Conservation (phyloP, 2,797 vertebrate genomes). For the Peromyscus nudipes region DNA sequence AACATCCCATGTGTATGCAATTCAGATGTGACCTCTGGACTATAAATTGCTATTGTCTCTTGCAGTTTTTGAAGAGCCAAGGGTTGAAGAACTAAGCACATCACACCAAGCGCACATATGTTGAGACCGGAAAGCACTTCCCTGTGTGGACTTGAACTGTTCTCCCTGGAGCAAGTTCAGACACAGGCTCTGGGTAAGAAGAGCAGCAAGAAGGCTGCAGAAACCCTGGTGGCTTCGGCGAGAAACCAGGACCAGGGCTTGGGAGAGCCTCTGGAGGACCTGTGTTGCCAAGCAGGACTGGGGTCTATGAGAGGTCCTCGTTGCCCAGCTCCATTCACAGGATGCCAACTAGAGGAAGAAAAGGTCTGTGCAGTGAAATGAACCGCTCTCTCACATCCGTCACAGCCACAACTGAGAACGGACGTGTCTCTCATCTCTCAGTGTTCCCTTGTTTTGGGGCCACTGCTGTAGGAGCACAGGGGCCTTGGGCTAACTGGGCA, state of each 20-base stretch:
- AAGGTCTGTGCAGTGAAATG: background rate
- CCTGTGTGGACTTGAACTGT: background rate
- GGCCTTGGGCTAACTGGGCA: conserved; percentile 28
- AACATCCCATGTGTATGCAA: background rate
- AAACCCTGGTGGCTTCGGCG: conserved; percentile 45
- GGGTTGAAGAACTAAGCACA: background rate
- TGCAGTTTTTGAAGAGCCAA: conserved; percentile 52
- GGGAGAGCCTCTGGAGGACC: background rate
- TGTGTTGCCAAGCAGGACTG: background rate
- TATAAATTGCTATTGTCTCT: conserved; percentile 34
- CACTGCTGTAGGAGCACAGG: background rate
- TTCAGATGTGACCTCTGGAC: background rate
- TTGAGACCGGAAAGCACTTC: conserved; percentile 35
- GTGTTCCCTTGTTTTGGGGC: conserved; percentile 63
- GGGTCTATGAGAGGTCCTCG: background rate
- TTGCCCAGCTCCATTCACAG: background rate
- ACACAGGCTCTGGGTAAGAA: conserved; percentile 40
- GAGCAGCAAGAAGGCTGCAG: conserved; percentile 39
- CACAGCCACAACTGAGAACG: background rate
- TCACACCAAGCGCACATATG: background rate
- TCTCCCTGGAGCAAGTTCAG: conserved; percentile 68
- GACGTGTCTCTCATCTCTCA: conserved; percentile 43
- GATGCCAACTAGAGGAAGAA: conserved; percentile 47
- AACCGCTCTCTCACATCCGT: conserved; percentile 19
- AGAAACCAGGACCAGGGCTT: background rate